Base-by-base conservation (phyloP, 1,140 invertebrate species). In the Drosophila lini region DNA sequence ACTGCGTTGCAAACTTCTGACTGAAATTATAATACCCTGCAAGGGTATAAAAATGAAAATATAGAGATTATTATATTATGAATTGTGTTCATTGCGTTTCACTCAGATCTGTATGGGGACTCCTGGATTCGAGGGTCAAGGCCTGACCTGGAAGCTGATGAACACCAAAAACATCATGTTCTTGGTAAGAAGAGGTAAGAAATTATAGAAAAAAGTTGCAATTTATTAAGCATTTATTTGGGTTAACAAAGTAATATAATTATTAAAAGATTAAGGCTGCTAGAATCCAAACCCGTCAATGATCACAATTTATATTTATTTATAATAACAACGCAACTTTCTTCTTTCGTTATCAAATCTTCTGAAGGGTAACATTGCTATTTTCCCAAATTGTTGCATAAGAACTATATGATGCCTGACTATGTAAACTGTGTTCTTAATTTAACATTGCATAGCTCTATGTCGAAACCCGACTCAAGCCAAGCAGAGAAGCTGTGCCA, bases 11-110 rank as follows among this genome's bases (percentile, higher is more conserved):
- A n/a, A n/a, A n/a, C n/a, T n/a, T n/a, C n/a, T n/a, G n/a, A n/a
- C n/a, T n/a, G n/a, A n/a, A n/a, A n/a, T n/a, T n/a, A n/a, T n/a
- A n/a, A n/a, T n/a, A n/a, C n/a, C n/a, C n/a, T n/a, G n/a, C n/a
- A n/a, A n/a, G n/a, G n/a, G n/a, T n/a, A 84, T 80, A 91, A 91
- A 73, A 80, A 89, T 78, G 81, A 88, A 85, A 91, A 91, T 90
- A 91, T 91, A 91, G 90, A 91, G 90, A 91, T 91, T 91, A 91
- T 91, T 91, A 91, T 91, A 91, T 91, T 91, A 91, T 78, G 84
- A 91, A 91, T 38, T 48, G 19, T 41, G n/a, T 10, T 1, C 36
- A 31, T 36, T 34, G 64, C 8, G 44, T 80, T 70, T 74, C 22
- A 75, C 16, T 76, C 5, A n/a, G 28, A 19, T 56, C 22, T n/a